Percentiles rank a stretch among this genome's conserved stretches.
These are phyloP conservation scores for Gallirallus australis DNA, from an alignment of 2,797 vertebrate species.

Conservation along the genomic window DNA sequence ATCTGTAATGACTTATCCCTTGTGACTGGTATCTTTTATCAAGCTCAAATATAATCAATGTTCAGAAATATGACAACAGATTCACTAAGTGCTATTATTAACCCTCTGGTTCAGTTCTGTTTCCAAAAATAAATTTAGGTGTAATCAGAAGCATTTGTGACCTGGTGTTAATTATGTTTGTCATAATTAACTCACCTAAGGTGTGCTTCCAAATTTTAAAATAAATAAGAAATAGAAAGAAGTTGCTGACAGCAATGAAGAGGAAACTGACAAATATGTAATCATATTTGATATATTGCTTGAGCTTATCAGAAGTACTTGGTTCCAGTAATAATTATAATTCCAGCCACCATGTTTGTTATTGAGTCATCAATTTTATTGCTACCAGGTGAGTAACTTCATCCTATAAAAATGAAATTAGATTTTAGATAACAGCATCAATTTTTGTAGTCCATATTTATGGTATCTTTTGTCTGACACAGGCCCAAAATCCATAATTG, in stretches of 20 bases:
- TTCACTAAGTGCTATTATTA: neutral
- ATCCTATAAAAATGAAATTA: neutral
- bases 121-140: conserved; percentile 6
- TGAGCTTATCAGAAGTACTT: neutral
- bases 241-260: neutral
- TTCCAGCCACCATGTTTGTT: neutral
- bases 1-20: neutral
- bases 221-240: neutral
- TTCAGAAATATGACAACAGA: neutral
- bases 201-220: neutral
- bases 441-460: neutral
- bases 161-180: neutral
- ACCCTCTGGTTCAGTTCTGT: neutral
- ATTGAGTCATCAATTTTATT: neutral
- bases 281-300: neutral
- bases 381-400: neutral
- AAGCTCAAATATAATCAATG: neutral
- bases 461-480: neutral
- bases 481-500: neutral
- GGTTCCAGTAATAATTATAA: neutral
- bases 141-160: conserved; percentile 10
- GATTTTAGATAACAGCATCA: neutral
- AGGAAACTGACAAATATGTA: neutral
- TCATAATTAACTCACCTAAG: neutral
- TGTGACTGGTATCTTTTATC: neutral